phyloP scores from a whole-genome alignment of 2,113 vertebrate genomes.

The Lepisosteus osseus region DNA sequence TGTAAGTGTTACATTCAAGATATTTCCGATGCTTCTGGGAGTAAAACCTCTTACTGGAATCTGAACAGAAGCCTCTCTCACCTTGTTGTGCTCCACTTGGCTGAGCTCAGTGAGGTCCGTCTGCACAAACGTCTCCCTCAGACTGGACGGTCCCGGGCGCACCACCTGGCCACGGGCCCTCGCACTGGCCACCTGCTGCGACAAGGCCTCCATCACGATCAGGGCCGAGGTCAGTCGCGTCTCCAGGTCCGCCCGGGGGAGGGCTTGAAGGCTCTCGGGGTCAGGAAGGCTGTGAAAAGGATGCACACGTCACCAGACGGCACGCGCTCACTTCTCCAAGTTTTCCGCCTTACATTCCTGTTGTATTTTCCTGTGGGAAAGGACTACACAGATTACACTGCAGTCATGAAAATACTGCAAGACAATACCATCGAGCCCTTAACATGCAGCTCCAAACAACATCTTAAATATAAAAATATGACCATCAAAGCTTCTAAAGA shows the following conservation, averaged over 20 bases:
- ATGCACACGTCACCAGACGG: too few relatives aligned
- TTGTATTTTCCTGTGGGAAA: too few relatives aligned
- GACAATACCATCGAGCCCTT: too few relatives aligned
- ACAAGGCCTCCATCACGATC: constrained; percentile 84
- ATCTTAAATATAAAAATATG: too few relatives aligned
- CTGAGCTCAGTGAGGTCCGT: constrained; percentile 64
- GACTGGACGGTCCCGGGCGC: constrained; percentile 52
- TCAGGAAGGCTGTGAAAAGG: constrained; percentile 54
- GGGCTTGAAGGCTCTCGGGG: constrained; percentile 63
- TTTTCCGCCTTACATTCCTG: too few relatives aligned
- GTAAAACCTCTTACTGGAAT: constrained; percentile 39
- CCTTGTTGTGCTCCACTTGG: constrained; percentile 58
- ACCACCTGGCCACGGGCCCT: constrained; percentile 28
- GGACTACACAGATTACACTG: too few relatives aligned
- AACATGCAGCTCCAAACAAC: too few relatives aligned
- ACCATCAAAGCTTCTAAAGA: too few relatives aligned
- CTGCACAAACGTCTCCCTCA: constrained; percentile 71
- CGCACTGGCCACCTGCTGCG: constrained; percentile 66
- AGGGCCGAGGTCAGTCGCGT: constrained; percentile 75
- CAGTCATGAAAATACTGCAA: too few relatives aligned
- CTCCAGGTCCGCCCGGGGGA: constrained; percentile 76
- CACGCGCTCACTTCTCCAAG: too few relatives aligned
- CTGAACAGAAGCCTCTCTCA: neutral
- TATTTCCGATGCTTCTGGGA: too few relatives aligned
- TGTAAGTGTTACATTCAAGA: too few relatives aligned